A percentile compares a stretch with the other conserved stretches of the same genome.
Conservation (phyloP, 1,140 invertebrate species). For the Aporrectodea caliginosa region DNA sequence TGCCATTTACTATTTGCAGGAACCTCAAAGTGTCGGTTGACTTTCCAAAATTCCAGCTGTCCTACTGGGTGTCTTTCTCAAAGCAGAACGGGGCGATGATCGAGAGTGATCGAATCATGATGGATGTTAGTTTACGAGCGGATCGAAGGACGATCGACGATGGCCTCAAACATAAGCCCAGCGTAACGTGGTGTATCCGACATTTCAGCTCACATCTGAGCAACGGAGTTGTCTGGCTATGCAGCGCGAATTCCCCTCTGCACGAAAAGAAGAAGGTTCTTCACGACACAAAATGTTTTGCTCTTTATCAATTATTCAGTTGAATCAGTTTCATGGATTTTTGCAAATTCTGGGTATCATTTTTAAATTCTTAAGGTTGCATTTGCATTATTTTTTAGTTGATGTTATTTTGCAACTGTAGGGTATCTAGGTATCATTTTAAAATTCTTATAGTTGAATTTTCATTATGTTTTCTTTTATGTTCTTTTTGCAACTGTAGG, state of each 20-base stretch:
- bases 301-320: too few species aligned
- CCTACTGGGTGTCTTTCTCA: constrained; percentile 97
- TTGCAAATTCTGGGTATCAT: too few species aligned
- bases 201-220: not conserved
- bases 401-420: too few species aligned
- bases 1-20: constrained; percentile 49
- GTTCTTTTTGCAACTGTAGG: too few species aligned
- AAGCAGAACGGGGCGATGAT: constrained; percentile 91
- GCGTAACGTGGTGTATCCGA: not conserved
- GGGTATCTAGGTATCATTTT: too few species aligned
- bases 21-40: constrained; percentile 78
- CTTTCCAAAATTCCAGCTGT: constrained; percentile 85
- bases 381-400: too few species aligned
- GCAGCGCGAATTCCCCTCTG: not conserved
- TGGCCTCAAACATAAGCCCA: not conserved
- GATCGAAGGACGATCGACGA: not conserved
- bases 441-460: too few species aligned
- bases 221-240: not conserved
- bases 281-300: too few species aligned
- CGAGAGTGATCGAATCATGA: constrained; percentile 72
- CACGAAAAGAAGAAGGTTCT: not conserved
- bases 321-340: too few species aligned
- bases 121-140: constrained; percentile 48
- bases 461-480: too few species aligned
- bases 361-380: too few species aligned